A percentile compares a stretch with the other conserved stretches of the same genome.
Evolutionary conservation across 2,113 vertebrate species (phyloP).

Genomic region (Odocoileus hemionus): DNA sequence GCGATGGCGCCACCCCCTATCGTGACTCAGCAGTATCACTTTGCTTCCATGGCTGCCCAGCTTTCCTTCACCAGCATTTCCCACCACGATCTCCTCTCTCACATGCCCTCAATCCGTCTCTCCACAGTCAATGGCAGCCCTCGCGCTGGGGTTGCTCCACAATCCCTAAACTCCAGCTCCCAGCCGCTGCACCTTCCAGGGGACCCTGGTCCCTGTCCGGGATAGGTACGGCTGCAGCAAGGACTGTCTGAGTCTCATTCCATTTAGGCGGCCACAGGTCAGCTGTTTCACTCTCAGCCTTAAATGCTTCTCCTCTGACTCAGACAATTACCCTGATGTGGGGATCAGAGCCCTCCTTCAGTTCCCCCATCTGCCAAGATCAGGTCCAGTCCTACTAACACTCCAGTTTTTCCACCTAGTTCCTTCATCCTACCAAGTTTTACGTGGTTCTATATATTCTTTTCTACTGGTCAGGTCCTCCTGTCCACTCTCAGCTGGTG

Average conservation of each 20-base stretch:
- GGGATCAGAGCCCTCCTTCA: not conserved
- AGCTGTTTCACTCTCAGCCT: not conserved
- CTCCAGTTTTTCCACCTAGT: not conserved
- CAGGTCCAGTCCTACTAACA: not conserved
- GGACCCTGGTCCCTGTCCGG: rapidly evolving
- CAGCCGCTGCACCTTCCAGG: rapidly evolving
- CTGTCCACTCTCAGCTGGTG: not conserved
- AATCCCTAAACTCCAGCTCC: not conserved
- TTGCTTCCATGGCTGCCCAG: not conserved
- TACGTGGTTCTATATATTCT: not conserved
- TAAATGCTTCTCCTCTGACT: not conserved
- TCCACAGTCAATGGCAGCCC: not conserved
- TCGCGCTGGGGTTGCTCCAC: not conserved
- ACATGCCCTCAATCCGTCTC: not conserved
- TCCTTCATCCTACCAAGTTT: not conserved
- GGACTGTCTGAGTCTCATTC: not conserved
- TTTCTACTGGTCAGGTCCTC: not conserved
- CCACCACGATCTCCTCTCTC: not conserved
- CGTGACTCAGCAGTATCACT: not conserved
- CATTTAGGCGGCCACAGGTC: not conserved
- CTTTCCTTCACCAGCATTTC: not conserved
- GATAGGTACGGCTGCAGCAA: not conserved
- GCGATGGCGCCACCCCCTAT: not conserved
- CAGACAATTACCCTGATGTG: not conserved
- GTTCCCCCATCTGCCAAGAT: not conserved